Evolutionary conservation across 1,140 invertebrate species (phyloP), one percentile per base, ranked within the genome.

Genomic region (Drosophila teissieri): DNA sequence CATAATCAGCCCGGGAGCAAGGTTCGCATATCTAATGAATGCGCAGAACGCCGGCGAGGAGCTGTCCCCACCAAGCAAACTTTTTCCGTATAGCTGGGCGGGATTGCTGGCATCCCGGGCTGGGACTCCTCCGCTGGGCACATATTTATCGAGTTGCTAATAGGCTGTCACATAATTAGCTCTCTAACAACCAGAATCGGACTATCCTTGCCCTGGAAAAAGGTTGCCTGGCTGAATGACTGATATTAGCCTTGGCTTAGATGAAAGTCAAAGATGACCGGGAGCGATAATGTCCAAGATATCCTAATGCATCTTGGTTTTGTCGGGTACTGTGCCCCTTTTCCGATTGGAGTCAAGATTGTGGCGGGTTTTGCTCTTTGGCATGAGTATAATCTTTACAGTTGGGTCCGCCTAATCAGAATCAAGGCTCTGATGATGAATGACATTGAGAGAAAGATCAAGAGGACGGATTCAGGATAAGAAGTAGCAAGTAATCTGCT

Each of bases 61-160:
- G 15, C 49, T 55, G 42, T 39, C 54, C 46, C 64, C 78, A 70
- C 60, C 61, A 61, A 74, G 78, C 42, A 74, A 85, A 85, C 81
- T 85, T 80, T 86, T 78, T 44, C 10, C 53, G 72, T 27, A 37
- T 24, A 58, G 44, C 12, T 55, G 49, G 37, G 15, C 6, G n/a
- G 57, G 6, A 36, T 63, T 37, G 31, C 27, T 15, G 48, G 46
- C 14, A 8, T 15, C 24, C 22, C 46, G 22, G 22, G 24, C 17
- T 31, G 22, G 40, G 4, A 22, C 24, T 62, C 51, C 54, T 73
- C 79, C 72, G 75, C 76, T 80, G 79, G 83, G 83, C 83, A 88
- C 84, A 88, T 89, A 88, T 88, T 88, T 88, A 89, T 89, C 84
- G 84, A 88, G 80, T 88, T 88, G 84, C 84, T 88, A 88, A 88